Evolutionary conservation across 2,797 vertebrate genomes (phyloP).

Genomic region (Chromis chromis): DNA sequence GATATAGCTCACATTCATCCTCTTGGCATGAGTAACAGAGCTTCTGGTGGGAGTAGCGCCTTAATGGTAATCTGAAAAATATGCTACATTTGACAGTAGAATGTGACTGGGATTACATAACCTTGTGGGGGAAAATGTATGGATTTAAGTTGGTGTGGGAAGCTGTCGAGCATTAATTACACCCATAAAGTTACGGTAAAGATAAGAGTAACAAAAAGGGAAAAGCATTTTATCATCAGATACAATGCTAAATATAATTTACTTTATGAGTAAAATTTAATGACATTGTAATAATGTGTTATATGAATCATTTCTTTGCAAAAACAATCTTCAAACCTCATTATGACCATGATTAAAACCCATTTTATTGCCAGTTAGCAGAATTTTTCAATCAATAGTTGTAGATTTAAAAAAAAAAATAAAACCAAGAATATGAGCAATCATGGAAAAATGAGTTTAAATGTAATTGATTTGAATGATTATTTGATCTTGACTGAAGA

Average conservation of each 20-base stretch:
- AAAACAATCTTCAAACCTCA: too few relatives aligned
- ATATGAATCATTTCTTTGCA: too few relatives aligned
- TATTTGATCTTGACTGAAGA: too few relatives aligned
- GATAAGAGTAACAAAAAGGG: neutral
- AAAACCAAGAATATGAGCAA: too few relatives aligned
- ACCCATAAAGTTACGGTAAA: neutral
- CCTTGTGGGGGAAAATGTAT: constrained; percentile 25
- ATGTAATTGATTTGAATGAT: too few relatives aligned
- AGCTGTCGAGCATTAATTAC: constrained; percentile 21
- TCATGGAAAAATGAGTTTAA: too few relatives aligned
- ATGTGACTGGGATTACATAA: constrained; percentile 45
- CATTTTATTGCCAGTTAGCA: too few relatives aligned
- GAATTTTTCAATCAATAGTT: too few relatives aligned
- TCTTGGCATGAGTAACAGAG: constrained; percentile 50
- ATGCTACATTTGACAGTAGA: constrained; percentile 22
- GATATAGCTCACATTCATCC: constrained; percentile 58
- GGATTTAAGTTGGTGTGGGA: constrained; percentile 20
- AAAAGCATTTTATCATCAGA: neutral
- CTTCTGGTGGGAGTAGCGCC: constrained; percentile 49
- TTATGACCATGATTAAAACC: too few relatives aligned
- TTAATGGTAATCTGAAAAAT: constrained; percentile 43
- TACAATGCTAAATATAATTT: neutral
- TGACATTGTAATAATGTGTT: too few relatives aligned
- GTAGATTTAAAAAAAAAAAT: too few relatives aligned
- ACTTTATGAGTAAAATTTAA: too few relatives aligned